A percentile compares a stretch with the other conserved stretches of the same genome.
Conservation (phyloP, 2,797 vertebrate genomes). For the Emys orbicularis region DNA sequence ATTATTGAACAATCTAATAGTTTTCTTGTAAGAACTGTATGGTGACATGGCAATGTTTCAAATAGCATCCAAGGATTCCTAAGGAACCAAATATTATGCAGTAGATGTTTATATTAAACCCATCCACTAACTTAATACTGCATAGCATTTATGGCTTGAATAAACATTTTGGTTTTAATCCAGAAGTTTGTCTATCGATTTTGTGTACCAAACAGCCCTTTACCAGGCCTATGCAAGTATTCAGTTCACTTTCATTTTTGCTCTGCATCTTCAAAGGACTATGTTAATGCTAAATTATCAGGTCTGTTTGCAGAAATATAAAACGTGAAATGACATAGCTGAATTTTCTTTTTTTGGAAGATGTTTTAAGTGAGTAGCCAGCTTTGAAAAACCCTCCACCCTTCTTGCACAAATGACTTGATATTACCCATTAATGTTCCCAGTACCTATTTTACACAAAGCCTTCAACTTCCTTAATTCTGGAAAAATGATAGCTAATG, state of each 20-base stretch:
- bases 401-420: background rate
- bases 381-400: background rate
- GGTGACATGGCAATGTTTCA: constrained; percentile 72
- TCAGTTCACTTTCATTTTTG: background rate
- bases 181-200: constrained; percentile 12
- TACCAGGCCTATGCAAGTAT: background rate
- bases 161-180: constrained; percentile 81
- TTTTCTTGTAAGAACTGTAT: constrained; percentile 66
- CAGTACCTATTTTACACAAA: background rate
- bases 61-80: constrained; percentile 69
- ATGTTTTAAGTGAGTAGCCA: background rate
- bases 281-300: background rate
- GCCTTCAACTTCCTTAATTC: background rate
- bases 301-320: background rate
- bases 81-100: constrained; percentile 77
- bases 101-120: constrained; percentile 79
- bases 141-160: constrained; percentile 80
- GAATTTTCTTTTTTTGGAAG: background rate
- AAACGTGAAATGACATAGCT: background rate
- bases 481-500: background rate
- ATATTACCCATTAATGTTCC: background rate
- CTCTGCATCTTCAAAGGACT: background rate
- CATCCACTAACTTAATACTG: constrained; percentile 70
- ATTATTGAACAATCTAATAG: constrained; percentile 46
- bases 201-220: background rate